Percentiles rank a stretch among this genome's conserved stretches.
Evolutionary conservation across 1,140 invertebrate genomes (phyloP).

Genomic region (Venturia canescens): DNA sequence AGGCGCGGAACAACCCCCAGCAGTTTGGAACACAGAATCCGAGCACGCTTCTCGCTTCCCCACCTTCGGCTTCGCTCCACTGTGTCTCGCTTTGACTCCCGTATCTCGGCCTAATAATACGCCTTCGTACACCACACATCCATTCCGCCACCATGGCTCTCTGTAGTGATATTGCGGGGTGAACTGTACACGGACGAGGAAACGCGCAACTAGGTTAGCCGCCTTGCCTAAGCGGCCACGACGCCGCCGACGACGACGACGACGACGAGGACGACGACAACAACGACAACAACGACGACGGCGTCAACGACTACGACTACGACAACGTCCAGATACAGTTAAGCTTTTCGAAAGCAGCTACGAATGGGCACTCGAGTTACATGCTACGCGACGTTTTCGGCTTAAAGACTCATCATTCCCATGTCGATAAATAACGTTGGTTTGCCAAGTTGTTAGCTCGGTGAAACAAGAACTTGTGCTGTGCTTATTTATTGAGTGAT

Average conservation of each 20-base stretch:
- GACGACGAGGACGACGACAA: conserved; percentile 2
- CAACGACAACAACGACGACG: conserved; percentile 29
- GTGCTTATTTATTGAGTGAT: conserved; percentile 4
- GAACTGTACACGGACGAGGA: conserved; percentile 53
- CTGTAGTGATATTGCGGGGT: conserved; percentile 60
- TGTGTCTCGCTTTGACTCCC: conserved; percentile 46
- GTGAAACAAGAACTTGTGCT: neutral
- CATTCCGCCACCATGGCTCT: conserved; percentile 73
- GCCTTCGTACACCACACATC: conserved; percentile 67
- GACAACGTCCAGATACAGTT: conserved; percentile 12
- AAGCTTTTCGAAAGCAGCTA: neutral
- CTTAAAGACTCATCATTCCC: neutral
- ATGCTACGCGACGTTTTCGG: neutral
- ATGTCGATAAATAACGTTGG: neutral
- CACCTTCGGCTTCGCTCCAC: conserved; percentile 33
- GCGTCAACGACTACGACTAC: conserved; percentile 14
- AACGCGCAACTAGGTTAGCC: conserved; percentile 65
- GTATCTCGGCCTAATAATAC: conserved; percentile 68
- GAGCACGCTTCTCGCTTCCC: conserved; percentile 32
- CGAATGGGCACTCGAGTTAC: neutral
- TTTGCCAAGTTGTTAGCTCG: neutral
- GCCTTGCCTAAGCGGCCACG: conserved; percentile 49
- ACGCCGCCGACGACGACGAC: conserved; percentile 24
- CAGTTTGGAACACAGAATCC: conserved; percentile 48
- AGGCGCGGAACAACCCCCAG: conserved; percentile 70